phyloP scores from a whole-genome alignment of 2,888 invertebrate genomes.

The Synanthedon formicaeformis region DNA sequence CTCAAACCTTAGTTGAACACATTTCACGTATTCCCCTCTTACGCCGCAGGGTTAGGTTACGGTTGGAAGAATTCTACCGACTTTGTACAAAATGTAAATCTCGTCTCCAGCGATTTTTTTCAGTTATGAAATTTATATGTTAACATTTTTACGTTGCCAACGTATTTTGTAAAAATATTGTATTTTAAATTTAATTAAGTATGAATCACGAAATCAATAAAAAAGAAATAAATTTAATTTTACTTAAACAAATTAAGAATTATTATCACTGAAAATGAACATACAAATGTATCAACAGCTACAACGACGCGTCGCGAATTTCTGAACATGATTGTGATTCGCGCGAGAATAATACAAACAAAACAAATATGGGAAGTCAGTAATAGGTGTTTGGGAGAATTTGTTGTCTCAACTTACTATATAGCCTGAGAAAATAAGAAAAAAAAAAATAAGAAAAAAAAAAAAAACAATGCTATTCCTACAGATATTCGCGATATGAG shows the following conservation, averaged over 20 bases:
- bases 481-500: too few species aligned
- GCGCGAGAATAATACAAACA: too few species aligned
- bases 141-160: neutral
- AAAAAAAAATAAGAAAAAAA: too few species aligned
- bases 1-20: conserved; percentile 14
- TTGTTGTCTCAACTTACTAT: too few species aligned
- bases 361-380: too few species aligned
- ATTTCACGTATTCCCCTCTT: conserved; percentile 18
- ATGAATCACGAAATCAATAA: neutral
- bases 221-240: neutral
- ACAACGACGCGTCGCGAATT: too few species aligned
- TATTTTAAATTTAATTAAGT: neutral
- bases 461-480: too few species aligned
- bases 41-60: conserved; percentile 2
- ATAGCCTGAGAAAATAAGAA: too few species aligned
- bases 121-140: conserved; percentile 2
- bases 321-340: neutral
- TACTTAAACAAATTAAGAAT: too few species aligned
- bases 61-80: conserved; percentile 6
- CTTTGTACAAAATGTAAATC: conserved; percentile 11
- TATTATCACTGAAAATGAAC: too few species aligned
- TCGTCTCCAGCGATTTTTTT: conserved; percentile 10
- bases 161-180: neutral
- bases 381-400: too few species aligned
- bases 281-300: too few species aligned